phyloP scores from a whole-genome alignment of 2,113 vertebrate species.

The Phoenicopterus ruber region DNA sequence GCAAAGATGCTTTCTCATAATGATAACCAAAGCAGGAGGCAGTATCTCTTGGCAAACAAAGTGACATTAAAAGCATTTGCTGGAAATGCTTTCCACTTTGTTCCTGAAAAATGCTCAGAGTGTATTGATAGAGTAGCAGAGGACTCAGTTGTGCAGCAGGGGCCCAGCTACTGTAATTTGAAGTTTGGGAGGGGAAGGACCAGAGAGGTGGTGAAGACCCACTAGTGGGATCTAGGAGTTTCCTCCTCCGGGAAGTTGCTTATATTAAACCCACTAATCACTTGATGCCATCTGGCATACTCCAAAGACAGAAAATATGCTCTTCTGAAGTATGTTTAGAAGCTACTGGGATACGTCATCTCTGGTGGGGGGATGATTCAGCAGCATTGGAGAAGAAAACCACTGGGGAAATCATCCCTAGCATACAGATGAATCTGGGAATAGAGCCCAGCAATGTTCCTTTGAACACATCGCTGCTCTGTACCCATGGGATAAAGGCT shows the following conservation, averaged over 20 bases:
- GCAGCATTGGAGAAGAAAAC: not conserved
- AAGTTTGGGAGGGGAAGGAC: not conserved
- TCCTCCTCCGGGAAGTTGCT: not conserved
- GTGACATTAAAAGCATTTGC: conserved; percentile 69
- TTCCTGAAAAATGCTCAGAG: conserved; percentile 44
- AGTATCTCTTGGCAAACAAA: conserved; percentile 58
- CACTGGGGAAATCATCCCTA: conserved; percentile 25
- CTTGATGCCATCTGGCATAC: conserved; percentile 13
- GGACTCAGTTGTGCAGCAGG: not conserved
- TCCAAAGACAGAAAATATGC: not conserved
- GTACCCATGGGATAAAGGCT: not conserved
- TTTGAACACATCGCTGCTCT: not conserved
- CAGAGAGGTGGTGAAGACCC: not conserved
- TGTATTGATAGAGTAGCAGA: not conserved
- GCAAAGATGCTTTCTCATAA: conserved; percentile 40
- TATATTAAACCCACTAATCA: conserved; percentile 53
- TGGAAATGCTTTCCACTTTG: conserved; percentile 60
- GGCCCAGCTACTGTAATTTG: not conserved
- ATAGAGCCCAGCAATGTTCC: not conserved
- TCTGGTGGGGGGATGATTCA: not conserved
- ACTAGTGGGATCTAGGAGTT: not conserved
- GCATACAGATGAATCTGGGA: not conserved
- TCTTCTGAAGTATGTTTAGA: conserved; percentile 22
- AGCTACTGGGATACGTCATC: not conserved
- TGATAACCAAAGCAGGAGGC: conserved; percentile 15